Conservation (phyloP, 92 coral and sea anemone species). For the Umimayanthus chanpuru region DNA sequence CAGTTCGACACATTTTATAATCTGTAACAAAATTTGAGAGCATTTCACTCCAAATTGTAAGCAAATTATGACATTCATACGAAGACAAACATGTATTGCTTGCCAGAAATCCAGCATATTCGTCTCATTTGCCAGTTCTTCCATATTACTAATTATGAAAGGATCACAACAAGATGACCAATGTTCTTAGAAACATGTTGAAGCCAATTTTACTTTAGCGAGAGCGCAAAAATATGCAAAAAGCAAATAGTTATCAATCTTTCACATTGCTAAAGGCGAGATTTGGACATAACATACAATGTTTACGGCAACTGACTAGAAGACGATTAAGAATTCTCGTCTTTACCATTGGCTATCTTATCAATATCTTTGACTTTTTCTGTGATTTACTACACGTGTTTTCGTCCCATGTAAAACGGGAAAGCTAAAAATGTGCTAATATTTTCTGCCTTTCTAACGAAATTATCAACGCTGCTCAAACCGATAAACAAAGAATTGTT, state of each 20-base stretch:
- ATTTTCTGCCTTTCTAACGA: background rate
- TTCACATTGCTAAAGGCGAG: background rate
- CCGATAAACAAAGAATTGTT: background rate
- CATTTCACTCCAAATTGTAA: background rate
- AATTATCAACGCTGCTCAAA: background rate
- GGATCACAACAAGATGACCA: background rate
- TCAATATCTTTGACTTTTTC: background rate
- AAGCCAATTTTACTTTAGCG: background rate
- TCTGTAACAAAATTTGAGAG: background rate
- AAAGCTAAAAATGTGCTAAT: background rate
- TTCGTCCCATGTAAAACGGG: background rate
- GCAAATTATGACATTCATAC: background rate
- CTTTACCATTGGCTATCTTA: background rate
- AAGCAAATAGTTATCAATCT: background rate
- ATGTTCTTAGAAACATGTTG: background rate
- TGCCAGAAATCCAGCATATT: background rate
- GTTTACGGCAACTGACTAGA: too few species aligned
- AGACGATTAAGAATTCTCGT: background rate
- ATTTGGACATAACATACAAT: too few species aligned
- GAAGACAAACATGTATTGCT: background rate
- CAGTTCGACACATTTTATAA: background rate
- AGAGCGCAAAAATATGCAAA: background rate
- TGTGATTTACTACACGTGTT: background rate
- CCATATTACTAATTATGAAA: slow-evolving; percentile 8
- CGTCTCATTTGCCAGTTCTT: slow-evolving; percentile 9